A percentile compares a stretch with the other conserved stretches of the same genome.
phyloP scores from a whole-genome alignment of 2,113 vertebrate species.

The Archilochus colubris region DNA sequence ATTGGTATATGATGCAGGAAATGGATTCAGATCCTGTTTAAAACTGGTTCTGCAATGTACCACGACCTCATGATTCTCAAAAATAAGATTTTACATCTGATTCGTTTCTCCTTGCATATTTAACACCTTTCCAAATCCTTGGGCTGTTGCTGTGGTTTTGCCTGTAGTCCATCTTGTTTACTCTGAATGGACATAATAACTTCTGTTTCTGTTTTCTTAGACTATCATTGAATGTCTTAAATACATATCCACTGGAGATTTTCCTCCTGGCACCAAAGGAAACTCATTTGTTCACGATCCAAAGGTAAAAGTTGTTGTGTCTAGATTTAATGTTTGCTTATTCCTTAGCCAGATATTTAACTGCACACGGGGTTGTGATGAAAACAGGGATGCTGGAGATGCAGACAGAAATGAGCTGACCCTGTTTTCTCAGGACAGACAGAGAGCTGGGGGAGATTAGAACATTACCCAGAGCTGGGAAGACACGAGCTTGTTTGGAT shows the following conservation, averaged over 20 bases:
- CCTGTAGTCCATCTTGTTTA: neutral
- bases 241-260: conserved; percentile 92
- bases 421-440: neutral
- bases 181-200: neutral
- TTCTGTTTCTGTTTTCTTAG: conserved; percentile 73
- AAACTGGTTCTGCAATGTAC: neutral
- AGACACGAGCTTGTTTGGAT: neutral
- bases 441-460: neutral
- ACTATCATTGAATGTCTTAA: conserved; percentile 98
- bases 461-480: neutral
- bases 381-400: neutral
- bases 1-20: neutral
- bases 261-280: conserved; percentile 97
- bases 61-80: neutral
- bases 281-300: conserved; percentile 96
- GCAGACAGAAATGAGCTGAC: neutral
- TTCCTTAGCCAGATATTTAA: neutral
- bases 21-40: neutral
- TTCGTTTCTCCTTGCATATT: neutral
- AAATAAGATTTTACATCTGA: neutral
- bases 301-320: conserved; percentile 80
- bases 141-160: neutral
- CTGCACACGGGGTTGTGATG: neutral
- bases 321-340: neutral
- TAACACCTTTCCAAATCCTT: neutral